Evolutionary conservation across 2,888 invertebrate genomes (phyloP).

Genomic region (Habroteleia sp.): DNA sequence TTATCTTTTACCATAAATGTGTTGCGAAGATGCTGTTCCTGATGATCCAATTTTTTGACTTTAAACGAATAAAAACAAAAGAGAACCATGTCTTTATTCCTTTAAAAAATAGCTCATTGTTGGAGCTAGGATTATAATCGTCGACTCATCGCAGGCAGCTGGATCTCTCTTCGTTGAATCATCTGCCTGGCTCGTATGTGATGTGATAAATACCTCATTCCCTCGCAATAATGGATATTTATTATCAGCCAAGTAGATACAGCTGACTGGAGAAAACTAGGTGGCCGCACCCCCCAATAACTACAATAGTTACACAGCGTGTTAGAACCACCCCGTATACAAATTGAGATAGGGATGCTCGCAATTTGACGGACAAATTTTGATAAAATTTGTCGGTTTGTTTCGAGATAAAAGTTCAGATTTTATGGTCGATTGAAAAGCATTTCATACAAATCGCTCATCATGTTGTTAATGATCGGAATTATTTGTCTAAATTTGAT

Average conservation of each 20-base stretch:
- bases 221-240: conserved; percentile 78
- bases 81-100: background rate
- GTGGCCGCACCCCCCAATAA: conserved; percentile 56
- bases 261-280: conserved; percentile 69
- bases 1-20: conserved; percentile 15
- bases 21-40: conserved; percentile 6
- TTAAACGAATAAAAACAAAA: background rate
- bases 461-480: conserved; percentile 10
- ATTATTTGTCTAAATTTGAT: conserved; percentile 13
- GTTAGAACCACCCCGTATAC: conserved; percentile 42
- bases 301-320: conserved; percentile 36
- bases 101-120: conserved; percentile 42
- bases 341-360: conserved; percentile 51
- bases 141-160: conserved; percentile 77
- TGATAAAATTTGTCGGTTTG: conserved; percentile 52
- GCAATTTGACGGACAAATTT: conserved; percentile 52
- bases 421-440: conserved; percentile 28
- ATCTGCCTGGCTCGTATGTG: conserved; percentile 77
- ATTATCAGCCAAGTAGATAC: conserved; percentile 76
- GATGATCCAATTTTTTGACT: conserved; percentile 8
- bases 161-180: conserved; percentile 77
- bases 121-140: conserved; percentile 61
- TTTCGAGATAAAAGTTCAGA: conserved; percentile 22
- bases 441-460: conserved; percentile 28
- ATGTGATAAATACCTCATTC: conserved; percentile 79